Evolutionary conservation across 1,140 invertebrate species (phyloP).

Genomic region (Zaprionus inermis): DNA sequence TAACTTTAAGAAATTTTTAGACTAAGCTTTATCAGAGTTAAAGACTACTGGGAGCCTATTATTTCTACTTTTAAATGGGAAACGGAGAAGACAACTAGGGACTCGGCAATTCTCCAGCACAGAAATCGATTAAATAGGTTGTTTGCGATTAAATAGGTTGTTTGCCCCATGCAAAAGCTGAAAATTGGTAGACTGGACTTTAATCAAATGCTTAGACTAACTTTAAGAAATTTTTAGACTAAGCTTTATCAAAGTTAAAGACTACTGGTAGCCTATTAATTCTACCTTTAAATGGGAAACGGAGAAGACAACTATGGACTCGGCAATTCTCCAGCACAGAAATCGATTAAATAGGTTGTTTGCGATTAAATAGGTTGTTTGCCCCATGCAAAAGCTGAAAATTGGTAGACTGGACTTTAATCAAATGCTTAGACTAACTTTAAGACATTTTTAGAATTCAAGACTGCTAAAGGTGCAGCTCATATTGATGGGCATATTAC

Average conservation of each 20-base stretch:
- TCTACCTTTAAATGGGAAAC: constrained; percentile 39
- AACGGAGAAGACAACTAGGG: neutral
- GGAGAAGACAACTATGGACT: neutral
- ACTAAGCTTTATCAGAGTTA: no score
- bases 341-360: constrained; percentile 63
- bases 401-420: neutral
- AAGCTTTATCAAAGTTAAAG: no score
- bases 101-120: neutral
- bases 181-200: neutral
- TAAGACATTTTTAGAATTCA: no score
- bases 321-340: neutral
- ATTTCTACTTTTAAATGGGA: constrained; percentile 41
- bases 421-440: no score
- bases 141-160: no score
- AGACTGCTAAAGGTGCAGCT: neutral
- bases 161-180: neutral
- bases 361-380: no score
- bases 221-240: no score
- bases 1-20: no score
- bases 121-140: constrained; percentile 56
- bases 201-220: neutral
- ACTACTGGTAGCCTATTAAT: constrained; percentile 30
- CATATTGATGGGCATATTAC: neutral
- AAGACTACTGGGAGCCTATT: constrained; percentile 30
- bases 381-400: neutral